Conservation (phyloP, 2,113 vertebrate genomes). For the Laticauda colubrina region DNA sequence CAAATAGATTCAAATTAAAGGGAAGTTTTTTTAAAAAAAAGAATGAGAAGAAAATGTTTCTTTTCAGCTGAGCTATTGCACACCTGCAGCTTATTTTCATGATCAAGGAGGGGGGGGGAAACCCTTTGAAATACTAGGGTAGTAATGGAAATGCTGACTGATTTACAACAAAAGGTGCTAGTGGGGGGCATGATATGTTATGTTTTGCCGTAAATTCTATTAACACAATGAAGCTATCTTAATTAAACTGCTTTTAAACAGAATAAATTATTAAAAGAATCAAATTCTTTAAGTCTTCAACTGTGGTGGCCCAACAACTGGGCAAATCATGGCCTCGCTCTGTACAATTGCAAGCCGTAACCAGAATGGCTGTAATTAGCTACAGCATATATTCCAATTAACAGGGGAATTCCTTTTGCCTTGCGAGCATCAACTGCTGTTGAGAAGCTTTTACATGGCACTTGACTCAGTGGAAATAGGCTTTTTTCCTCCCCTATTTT, state of each 20-base stretch:
- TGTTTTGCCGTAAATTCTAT: slow-evolving; percentile 29
- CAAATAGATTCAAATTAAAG: slow-evolving; percentile 27
- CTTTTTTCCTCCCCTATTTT: neutral
- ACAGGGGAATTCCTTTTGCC: slow-evolving; percentile 27
- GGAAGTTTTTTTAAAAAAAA: neutral
- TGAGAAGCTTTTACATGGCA: slow-evolving; percentile 9
- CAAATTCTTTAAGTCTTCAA: slow-evolving; percentile 24
- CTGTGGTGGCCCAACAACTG: slow-evolving; percentile 19
- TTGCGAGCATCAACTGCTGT: slow-evolving; percentile 16
- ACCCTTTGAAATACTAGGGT: neutral
- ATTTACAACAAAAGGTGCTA: slow-evolving; percentile 11
- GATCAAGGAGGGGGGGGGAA: neutral
- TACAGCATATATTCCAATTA: slow-evolving; percentile 22
- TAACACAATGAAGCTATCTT: slow-evolving; percentile 37
- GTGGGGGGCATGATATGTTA: slow-evolving; percentile 1
- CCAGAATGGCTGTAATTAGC: neutral
- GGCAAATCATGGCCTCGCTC: neutral
- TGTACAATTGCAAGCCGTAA: neutral
- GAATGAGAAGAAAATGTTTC: slow-evolving; percentile 13
- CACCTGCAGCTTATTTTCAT: slow-evolving; percentile 37
- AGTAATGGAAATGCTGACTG: slow-evolving; percentile 31
- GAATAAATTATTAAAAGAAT: slow-evolving; percentile 40
- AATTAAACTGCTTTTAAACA: slow-evolving; percentile 44
- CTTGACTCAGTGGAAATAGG: slow-evolving; percentile 23
- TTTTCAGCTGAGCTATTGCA: neutral